Evolutionary conservation across 2,888 invertebrate species (phyloP).

Genomic region (Criorhina ranunculi): DNA sequence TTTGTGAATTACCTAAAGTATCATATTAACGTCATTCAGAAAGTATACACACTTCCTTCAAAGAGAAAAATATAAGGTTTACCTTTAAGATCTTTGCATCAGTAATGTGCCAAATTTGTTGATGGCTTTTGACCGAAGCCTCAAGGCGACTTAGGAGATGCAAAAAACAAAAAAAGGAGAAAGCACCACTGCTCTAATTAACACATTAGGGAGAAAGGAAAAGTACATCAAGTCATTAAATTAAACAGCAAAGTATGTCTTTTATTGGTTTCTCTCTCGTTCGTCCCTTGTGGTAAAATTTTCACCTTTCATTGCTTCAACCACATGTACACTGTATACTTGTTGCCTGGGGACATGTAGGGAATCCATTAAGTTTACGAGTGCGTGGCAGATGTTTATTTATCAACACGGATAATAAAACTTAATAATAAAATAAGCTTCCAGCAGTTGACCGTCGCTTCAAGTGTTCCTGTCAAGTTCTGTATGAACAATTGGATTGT

Average conservation of each 20-base stretch:
- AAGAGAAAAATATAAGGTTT: too few species aligned
- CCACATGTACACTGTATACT: not conserved
- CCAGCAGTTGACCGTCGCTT: not conserved
- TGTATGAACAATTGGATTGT: slow-evolving; percentile 15
- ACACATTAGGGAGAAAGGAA: slow-evolving; percentile 35
- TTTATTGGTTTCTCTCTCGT: not conserved
- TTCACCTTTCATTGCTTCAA: not conserved
- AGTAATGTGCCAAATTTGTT: not conserved
- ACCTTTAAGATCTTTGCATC: not conserved
- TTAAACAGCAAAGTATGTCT: not conserved
- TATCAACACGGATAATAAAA: slow-evolving; percentile 1
- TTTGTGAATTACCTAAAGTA: too few species aligned
- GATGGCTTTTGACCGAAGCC: slow-evolving; percentile 8
- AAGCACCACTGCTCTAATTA: slow-evolving; percentile 24
- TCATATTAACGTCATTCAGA: too few species aligned
- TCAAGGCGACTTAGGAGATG: not conserved
- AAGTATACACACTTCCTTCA: too few species aligned
- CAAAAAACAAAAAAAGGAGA: slow-evolving; percentile 23
- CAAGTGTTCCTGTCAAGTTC: not conserved
- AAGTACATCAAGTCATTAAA: slow-evolving; percentile 21
- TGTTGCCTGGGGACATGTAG: not conserved
- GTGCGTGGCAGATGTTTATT: slow-evolving; percentile 22
- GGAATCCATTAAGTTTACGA: slow-evolving; percentile 2
- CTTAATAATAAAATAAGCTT: not conserved
- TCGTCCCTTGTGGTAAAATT: not conserved